Conservation (phyloP, 2,113 vertebrate species). For the Scolopax mira region DNA sequence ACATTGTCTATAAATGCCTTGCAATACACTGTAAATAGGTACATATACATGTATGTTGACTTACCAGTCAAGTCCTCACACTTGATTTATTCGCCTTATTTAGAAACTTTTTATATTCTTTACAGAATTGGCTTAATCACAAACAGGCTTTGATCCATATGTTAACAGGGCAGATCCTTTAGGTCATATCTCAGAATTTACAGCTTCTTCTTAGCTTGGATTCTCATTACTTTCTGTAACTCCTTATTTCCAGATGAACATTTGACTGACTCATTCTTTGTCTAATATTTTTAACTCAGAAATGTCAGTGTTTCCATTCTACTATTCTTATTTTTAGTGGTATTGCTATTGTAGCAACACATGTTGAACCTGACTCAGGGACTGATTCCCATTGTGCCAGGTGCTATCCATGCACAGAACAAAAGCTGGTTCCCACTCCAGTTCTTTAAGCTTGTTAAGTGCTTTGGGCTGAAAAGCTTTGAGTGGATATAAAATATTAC, state of each 20-base stretch:
- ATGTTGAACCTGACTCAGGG: not conserved
- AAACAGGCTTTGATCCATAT: not conserved
- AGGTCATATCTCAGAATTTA: not conserved
- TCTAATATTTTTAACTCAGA: not conserved
- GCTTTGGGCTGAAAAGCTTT: conserved; percentile 26
- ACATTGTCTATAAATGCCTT: not conserved
- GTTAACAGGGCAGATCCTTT: not conserved
- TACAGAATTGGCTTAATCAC: not conserved
- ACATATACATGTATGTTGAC: not conserved
- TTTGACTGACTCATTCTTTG: not conserved
- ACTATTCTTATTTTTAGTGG: not conserved
- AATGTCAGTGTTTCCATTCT: conserved; percentile 24
- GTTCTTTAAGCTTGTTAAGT: conserved; percentile 38
- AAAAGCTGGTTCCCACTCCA: conserved; percentile 8
- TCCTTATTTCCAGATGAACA: not conserved
- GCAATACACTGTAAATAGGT: not conserved
- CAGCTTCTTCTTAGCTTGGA: not conserved
- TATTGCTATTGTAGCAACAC: not conserved
- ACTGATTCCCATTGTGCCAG: not conserved
- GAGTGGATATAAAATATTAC: conserved; percentile 55
- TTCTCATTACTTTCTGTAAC: not conserved
- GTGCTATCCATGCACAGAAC: not conserved
- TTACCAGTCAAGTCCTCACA: not conserved
- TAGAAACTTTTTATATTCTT: not conserved
- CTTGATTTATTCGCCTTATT: not conserved